Evolutionary conservation across 2,888 invertebrate genomes (phyloP), one percentile per base, ranked within the genome.

Genomic region (Polydesmus complanatus): DNA sequence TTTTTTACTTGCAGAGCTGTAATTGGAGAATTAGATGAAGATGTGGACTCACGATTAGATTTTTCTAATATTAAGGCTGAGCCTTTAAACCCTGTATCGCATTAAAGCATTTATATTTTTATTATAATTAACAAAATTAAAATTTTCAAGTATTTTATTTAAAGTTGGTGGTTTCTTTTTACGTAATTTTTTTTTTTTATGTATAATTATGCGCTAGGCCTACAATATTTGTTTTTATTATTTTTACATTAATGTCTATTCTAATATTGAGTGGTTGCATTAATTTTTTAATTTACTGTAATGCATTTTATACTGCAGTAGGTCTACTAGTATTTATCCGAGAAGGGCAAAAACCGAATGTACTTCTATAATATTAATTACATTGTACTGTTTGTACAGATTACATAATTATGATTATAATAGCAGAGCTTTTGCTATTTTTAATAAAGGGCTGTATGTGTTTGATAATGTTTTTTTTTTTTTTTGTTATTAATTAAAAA

Each of bases 21-120:
- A 14, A 74, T 80, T 65, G 80, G 80, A 21, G 80, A 81, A 69
- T 69, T 80, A 27, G 80, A 81, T 67, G 79, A 79, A 67, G 79
- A 79, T 53, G 68, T 77, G 51, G 80, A 80, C 68, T 71, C 72
- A 58, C 70, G 75, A 47, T 67, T 80, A 62, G 79, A 80, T 67
- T 72, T 79, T 63, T 70, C 73, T n/a, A 75, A 72, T 56, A 74
- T 80, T 61, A 75, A 75, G 67, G 80, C 79, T 14, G 78, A 80
- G 58, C 79, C 80, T 19, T 69, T 81, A 21, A 63, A 63, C 55
- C 56, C 61, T 1, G 59, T 63, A 14, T 11, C 49, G 2, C 63
- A 63, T 52, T 63, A 37, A 60, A 22, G 5, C 5, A 51, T 37
- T 37, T 14, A 37, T 8, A 5, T 37, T 37, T 8, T 37, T 37